These are phyloP conservation scores for Mormyrus iriodes DNA, from an alignment of 2,113 vertebrate genomes.

Conservation along the genomic window DNA sequence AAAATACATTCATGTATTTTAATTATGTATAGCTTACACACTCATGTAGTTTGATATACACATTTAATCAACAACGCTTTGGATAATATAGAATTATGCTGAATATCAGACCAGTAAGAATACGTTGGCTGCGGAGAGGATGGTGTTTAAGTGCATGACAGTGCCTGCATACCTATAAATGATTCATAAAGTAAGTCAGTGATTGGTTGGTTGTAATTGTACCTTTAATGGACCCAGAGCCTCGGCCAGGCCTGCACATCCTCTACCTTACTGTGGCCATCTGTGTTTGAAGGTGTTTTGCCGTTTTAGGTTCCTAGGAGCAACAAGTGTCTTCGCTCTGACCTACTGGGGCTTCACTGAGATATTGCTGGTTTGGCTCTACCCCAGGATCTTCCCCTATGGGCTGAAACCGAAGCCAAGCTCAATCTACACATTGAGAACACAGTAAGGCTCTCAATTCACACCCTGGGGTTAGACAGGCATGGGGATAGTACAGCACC, in stretches of 20 bases:
- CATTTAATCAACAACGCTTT: neutral
- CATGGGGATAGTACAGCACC: neutral
- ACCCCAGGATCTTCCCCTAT: neutral
- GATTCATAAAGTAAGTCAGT: neutral
- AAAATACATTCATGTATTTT: conserved; percentile 45
- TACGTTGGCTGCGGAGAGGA: neutral
- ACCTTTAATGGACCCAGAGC: neutral
- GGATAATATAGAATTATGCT: neutral
- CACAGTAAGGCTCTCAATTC: neutral
- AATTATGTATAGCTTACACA: conserved; percentile 39
- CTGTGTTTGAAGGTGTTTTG: neutral
- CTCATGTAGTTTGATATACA: conserved; percentile 1
- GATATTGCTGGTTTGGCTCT: neutral
- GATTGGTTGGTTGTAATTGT: neutral
- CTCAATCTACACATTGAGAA: neutral
- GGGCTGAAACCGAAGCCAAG: neutral
- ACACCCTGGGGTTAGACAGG: neutral
- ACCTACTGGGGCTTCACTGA: neutral
- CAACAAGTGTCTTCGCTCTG: neutral
- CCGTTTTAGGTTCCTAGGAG: neutral
- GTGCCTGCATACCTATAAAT: neutral
- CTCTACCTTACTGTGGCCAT: neutral
- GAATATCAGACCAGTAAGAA: neutral
- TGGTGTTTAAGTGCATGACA: neutral
- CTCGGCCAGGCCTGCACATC: neutral